Conservation (phyloP, 2,113 vertebrate species). For the Neolamprologus hecqui region DNA sequence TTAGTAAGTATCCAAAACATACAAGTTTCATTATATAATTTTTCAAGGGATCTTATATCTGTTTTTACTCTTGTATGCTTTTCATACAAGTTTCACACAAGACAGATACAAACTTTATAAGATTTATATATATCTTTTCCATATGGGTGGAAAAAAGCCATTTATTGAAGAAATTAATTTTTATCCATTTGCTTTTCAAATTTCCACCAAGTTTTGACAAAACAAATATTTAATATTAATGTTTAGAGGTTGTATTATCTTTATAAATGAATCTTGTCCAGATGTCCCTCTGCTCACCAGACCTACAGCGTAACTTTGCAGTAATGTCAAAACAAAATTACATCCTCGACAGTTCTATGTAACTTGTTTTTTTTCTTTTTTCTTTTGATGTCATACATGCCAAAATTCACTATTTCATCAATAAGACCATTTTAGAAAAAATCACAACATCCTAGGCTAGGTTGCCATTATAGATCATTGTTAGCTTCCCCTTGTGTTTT, state of each 20-base stretch:
- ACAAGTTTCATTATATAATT: too few species aligned
- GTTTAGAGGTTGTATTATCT: background rate
- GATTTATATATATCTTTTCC: too few species aligned
- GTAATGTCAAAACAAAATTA: background rate
- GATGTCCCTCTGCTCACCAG: background rate
- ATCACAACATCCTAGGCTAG: background rate
- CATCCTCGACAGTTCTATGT: accelerated
- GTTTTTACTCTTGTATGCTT: too few species aligned
- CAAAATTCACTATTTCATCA: background rate
- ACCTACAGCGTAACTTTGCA: background rate
- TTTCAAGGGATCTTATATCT: too few species aligned
- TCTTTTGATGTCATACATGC: background rate
- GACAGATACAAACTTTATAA: too few species aligned
- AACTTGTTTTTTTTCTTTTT: accelerated
- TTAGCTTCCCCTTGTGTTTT: background rate
- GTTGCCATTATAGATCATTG: background rate
- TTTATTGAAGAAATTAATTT: background rate
- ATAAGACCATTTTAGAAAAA: accelerated
- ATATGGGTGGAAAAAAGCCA: background rate
- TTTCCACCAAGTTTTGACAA: background rate
- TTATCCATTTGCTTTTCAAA: background rate
- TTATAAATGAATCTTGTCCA: background rate
- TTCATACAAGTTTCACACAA: too few species aligned
- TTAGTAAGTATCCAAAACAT: too few species aligned
- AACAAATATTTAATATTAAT: background rate